Evolutionary conservation across 2,888 invertebrate genomes (phyloP), one percentile per base, ranked within the genome.

Genomic region (Lycaena phlaeas): DNA sequence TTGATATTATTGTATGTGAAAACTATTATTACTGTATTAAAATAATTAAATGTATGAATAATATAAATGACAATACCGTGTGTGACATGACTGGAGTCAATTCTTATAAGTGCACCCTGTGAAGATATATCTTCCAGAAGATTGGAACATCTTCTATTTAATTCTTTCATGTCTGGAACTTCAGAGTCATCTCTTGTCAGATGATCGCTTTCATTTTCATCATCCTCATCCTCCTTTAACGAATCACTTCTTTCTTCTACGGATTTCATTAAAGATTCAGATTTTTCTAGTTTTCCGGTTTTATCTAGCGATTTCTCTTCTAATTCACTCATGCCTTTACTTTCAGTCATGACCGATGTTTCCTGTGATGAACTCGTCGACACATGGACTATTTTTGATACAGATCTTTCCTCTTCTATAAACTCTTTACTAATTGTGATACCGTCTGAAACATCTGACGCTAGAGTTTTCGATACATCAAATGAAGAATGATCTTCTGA

Each of bases 401-500:
- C 49, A 40, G 78, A 78, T 53, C 63, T 68, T 29, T 79, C 81
- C 40, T 79, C 75, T 48, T 79, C 79, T 42, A 72, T 58, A 50
- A 70, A 76, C 29, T 84, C 84, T 54, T 60, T 76, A 42, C 78
- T 78, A 22, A 73, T 57, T 15, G 76, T 73, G 3, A 78, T 70
- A 4, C 64, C 72, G 43, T 84, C 84, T 10, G 84, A 84, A 9
- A 59, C 74, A 56, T 84, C 84, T 14, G 84, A 81, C n/a, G 84
- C 84, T 52, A 84, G 60, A 5, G 84, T 84, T 49, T 82, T 84
- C n/a, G 84, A 82, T 11, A 74, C 65, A 46, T 82, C 84, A 43
- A 81, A 54, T n/a, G 82, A 84, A 1, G 82, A 84, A 54, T 84
- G 82, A 40, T 84, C 84, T 64, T 84, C 84, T 1, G 84, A 84